These are phyloP conservation scores for Piezodorus guildinii DNA, from an alignment of 1,140 invertebrate species.

Conservation along the genomic window DNA sequence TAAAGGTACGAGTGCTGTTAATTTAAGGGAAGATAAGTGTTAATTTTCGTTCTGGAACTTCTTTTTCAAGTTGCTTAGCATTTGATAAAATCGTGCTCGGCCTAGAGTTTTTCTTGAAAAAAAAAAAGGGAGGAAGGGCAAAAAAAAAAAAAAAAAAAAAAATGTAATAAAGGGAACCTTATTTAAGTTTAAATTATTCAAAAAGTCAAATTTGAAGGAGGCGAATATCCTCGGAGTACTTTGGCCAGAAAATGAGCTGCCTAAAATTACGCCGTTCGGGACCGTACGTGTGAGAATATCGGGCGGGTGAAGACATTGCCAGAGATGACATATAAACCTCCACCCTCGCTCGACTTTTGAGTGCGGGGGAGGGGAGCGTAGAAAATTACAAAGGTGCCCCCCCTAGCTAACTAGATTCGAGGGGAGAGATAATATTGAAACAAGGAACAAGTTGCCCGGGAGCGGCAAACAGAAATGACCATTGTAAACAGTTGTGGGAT, in stretches of 20 bases:
- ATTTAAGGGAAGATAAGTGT: too few relatives aligned
- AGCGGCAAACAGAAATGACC: constrained; percentile 4
- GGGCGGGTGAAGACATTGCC: not conserved
- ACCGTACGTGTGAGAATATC: not conserved
- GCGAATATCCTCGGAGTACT: too few relatives aligned
- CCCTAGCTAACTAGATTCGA: not conserved
- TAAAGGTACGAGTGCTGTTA: too few relatives aligned
- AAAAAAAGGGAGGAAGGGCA: too few relatives aligned
- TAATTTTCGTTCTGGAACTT: too few relatives aligned
- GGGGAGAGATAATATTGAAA: constrained; percentile 1
- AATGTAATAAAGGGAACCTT: not conserved
- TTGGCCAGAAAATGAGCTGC: too few relatives aligned
- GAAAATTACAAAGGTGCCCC: not conserved
- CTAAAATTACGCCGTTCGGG: not conserved
- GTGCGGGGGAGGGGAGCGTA: too few relatives aligned
- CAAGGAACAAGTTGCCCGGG: not conserved
- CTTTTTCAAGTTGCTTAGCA: too few relatives aligned
- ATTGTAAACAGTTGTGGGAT: not conserved
- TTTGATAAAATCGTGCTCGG: too few relatives aligned
- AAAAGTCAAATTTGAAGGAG: not conserved
- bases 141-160: too few relatives aligned
- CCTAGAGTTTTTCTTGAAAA: too few relatives aligned
- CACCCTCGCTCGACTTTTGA: not conserved
- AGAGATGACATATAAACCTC: not conserved
- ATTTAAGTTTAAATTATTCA: constrained; percentile 1